Evolutionary conservation across 2,797 vertebrate genomes (phyloP).

Genomic region (Eulemur albifrons): DNA sequence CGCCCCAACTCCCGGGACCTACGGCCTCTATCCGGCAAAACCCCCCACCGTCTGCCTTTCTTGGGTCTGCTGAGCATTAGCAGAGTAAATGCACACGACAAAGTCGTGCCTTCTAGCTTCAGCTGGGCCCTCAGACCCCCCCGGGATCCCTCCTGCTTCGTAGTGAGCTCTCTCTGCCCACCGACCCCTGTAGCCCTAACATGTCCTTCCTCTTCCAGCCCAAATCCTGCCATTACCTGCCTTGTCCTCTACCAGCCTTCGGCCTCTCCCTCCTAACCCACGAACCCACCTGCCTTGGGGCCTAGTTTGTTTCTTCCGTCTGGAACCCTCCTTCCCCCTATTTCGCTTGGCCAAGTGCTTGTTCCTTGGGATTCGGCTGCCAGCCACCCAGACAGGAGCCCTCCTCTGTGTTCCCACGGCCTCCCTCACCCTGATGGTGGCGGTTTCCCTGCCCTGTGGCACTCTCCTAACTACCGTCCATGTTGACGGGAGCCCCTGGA

Average conservation of each 20-base stretch:
- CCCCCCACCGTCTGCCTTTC: too few relatives aligned
- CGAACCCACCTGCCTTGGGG: not conserved
- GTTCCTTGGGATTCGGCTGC: not conserved
- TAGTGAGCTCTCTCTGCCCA: not conserved
- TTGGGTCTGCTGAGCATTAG: not conserved
- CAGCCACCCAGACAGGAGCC: rapidly evolving
- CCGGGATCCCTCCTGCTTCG: not conserved
- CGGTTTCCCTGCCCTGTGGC: rapidly evolving
- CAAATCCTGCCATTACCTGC: rapidly evolving
- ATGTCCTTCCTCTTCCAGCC: not conserved
- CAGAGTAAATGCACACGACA: not conserved
- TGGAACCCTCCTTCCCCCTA: not conserved
- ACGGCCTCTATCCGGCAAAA: rapidly evolving
- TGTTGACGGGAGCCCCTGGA: rapidly evolving
- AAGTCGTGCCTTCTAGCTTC: not conserved
- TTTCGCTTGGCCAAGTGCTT: not conserved
- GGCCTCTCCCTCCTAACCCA: not conserved
- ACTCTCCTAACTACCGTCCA: not conserved
- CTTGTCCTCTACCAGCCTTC: not conserved
- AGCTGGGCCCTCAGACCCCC: rapidly evolving
- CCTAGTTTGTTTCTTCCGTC: not conserved
- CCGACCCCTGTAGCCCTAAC: rapidly evolving
- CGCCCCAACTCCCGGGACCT: rapidly evolving
- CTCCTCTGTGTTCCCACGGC: not conserved
- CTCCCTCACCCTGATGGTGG: not conserved